Evolutionary conservation across 2,888 invertebrate species (phyloP).

Genomic region (Cephus sareptanus): DNA sequence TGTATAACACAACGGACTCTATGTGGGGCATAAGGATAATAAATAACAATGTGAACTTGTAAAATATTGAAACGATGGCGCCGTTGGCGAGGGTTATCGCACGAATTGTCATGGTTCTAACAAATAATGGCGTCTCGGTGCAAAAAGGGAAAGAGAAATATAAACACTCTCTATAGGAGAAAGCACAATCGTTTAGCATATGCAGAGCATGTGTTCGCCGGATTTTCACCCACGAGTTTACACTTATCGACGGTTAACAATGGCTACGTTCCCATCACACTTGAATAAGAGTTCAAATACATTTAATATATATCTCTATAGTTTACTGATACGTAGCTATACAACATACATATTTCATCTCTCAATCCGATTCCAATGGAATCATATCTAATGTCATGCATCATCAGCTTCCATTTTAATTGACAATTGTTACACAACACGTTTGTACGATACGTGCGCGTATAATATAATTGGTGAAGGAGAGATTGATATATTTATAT

Average conservation of each 20-base stretch:
- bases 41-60: conserved; percentile 23
- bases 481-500: neutral
- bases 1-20: neutral
- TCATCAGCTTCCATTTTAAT: neutral
- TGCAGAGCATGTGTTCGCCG: neutral
- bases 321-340: too few species aligned
- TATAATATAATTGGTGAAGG: too few species aligned
- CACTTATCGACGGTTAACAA: neutral
- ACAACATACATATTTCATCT: neutral
- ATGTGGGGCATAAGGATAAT: neutral
- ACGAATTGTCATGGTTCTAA: conserved; percentile 46
- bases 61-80: conserved; percentile 49
- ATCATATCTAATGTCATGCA: neutral
- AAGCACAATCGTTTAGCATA: conserved; percentile 22
- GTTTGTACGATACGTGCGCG: too few species aligned
- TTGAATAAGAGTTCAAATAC: neutral
- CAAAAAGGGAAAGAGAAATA: conserved; percentile 26
- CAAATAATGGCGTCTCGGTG: conserved; percentile 41
- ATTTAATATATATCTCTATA: neutral
- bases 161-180: neutral
- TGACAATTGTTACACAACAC: neutral
- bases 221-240: neutral
- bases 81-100: conserved; percentile 55
- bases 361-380: neutral
- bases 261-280: neutral